A percentile compares a stretch with the other conserved stretches of the same genome.
These are phyloP conservation scores for Antheraea assamensis DNA, from an alignment of 2,888 invertebrate species.

Conservation along the genomic window DNA sequence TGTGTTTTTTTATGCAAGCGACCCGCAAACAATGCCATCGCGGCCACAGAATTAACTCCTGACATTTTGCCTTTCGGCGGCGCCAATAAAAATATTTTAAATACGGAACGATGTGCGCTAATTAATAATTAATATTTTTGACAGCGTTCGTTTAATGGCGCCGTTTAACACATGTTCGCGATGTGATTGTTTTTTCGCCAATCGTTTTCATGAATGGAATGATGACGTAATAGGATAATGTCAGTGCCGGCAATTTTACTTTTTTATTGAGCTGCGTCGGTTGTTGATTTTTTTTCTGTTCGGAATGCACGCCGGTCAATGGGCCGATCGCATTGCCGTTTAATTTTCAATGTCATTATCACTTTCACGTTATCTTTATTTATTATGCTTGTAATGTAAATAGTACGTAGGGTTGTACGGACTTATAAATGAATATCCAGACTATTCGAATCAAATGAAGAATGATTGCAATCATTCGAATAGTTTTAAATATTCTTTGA, in stretches of 20 bases:
- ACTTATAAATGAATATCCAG: background rate
- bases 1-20: conserved; percentile 68
- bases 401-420: background rate
- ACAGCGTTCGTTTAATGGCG: conserved; percentile 71
- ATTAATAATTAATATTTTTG: conserved; percentile 82
- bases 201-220: conserved; percentile 79
- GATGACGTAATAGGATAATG: conserved; percentile 82
- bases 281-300: conserved; percentile 69
- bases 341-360: conserved; percentile 82
- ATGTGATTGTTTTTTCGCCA: conserved; percentile 76
- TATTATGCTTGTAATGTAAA: background rate
- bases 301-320: conserved; percentile 72
- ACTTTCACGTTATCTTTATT: conserved; percentile 72
- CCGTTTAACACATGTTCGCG: conserved; percentile 76
- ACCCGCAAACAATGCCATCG: conserved; percentile 80
- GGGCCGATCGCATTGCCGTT: conserved; percentile 75
- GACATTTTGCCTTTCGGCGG: conserved; percentile 77
- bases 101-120: conserved; percentile 71
- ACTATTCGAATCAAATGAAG: no score
- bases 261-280: conserved; percentile 75
- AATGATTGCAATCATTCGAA: no score
- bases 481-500: no score
- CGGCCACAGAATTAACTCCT: conserved; percentile 79
- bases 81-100: conserved; percentile 81
- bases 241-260: conserved; percentile 78